Percentiles rank a stretch among this genome's conserved stretches.
Evolutionary conservation across 1,140 invertebrate genomes (phyloP).

Genomic region (Matsumurasca onukii): DNA sequence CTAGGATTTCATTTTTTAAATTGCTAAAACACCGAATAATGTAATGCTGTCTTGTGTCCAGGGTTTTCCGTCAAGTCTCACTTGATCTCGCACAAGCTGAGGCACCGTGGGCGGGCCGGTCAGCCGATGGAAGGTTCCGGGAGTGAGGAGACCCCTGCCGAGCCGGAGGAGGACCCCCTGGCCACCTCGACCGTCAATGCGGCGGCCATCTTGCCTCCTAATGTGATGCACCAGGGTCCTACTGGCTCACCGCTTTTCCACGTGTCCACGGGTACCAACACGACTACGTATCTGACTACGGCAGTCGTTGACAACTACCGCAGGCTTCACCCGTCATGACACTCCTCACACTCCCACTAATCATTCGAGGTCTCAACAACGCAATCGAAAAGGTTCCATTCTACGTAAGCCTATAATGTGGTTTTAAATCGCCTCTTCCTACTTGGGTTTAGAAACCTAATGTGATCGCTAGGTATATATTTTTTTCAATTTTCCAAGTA

Average conservation of each 20-base stretch:
- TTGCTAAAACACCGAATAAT: no score
- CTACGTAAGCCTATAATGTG: no score
- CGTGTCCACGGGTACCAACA: slow-evolving; percentile 8
- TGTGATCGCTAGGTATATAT: no score
- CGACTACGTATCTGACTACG: slow-evolving; percentile 14
- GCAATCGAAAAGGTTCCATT: no score
- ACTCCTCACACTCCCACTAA: neutral
- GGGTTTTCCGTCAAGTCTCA: slow-evolving; percentile 55
- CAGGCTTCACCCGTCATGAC: slow-evolving; percentile 25
- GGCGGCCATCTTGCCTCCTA: slow-evolving; percentile 23
- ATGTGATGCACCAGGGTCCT: slow-evolving; percentile 18
- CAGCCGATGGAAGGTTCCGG: slow-evolving; percentile 25
- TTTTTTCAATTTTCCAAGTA: no score
- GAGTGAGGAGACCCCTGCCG: slow-evolving; percentile 36
- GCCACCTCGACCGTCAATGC: slow-evolving; percentile 30
- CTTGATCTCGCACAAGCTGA: slow-evolving; percentile 52
- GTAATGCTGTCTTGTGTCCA: no score
- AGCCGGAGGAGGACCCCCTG: slow-evolving; percentile 40
- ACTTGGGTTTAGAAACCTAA: no score
- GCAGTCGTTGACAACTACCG: slow-evolving; percentile 15
- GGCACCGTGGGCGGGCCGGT: slow-evolving; percentile 50
- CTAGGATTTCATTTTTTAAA: no score
- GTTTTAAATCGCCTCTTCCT: no score
- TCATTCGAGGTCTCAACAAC: no score
- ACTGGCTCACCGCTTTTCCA: slow-evolving; percentile 17